phyloP scores from a whole-genome alignment of 2,888 invertebrate species.

The Ennomos fuscantarius region DNA sequence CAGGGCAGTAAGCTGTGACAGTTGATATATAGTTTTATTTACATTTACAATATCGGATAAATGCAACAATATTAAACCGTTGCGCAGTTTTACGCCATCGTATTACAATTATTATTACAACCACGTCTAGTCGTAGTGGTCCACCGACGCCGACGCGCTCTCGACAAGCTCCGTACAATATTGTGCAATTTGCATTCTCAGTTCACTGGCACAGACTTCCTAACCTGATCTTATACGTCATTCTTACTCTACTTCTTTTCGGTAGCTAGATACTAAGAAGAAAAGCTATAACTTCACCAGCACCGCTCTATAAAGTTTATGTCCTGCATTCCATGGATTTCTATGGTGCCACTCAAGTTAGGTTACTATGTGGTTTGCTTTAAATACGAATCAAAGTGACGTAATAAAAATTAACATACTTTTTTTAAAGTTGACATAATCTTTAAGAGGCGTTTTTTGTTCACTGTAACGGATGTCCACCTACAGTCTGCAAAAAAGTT shows the following conservation, averaged over 20 bases:
- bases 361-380: no score
- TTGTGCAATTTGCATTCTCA: slow-evolving; percentile 49
- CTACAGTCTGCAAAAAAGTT: no score
- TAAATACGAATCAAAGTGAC: no score
- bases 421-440: no score
- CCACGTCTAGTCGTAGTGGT: slow-evolving; percentile 40
- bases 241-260: slow-evolving; percentile 3
- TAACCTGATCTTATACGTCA: slow-evolving; percentile 30
- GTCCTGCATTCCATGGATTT: no score
- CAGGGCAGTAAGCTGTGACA: slow-evolving; percentile 6
- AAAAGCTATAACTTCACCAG: no score
- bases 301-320: no score
- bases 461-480: no score
- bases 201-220: slow-evolving; percentile 47
- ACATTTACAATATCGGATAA: slow-evolving; percentile 27
- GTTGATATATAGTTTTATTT: slow-evolving; percentile 18
- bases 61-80: slow-evolving; percentile 22
- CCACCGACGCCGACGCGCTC: slow-evolving; percentile 33
- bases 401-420: no score
- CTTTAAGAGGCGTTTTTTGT: no score
- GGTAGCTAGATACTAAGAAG: no score
- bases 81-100: slow-evolving; percentile 26
- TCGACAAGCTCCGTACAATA: slow-evolving; percentile 38
- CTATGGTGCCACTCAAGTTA: no score
- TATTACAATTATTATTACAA: slow-evolving; percentile 40